Conservation (phyloP, 2,797 vertebrate species). For the Rhabdomys pumilio region DNA sequence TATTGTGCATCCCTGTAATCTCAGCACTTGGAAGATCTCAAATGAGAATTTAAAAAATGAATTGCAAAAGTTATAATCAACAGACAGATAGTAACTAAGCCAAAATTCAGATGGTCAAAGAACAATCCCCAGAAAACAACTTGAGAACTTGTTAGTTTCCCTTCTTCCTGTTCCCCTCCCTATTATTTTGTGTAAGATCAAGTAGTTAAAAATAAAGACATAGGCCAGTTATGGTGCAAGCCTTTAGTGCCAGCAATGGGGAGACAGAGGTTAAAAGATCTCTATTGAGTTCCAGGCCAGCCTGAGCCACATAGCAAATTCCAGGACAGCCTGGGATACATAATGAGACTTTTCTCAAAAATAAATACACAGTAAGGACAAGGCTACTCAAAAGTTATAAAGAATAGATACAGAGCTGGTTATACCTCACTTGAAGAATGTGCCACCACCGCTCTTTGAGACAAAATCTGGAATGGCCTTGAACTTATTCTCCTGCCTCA, state of each 20-base stretch:
- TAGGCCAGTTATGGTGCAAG: background rate
- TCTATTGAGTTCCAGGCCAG: background rate
- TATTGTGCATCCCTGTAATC: background rate
- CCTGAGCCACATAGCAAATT: background rate
- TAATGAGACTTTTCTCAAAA: background rate
- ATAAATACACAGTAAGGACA: background rate
- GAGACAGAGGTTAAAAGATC: background rate
- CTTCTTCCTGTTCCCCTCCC: background rate
- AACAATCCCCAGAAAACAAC: conserved; percentile 1
- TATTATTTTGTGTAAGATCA: background rate
- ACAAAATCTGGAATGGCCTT: background rate
- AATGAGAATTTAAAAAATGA: background rate
- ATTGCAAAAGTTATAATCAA: background rate
- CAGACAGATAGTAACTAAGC: background rate
- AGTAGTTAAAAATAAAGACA: background rate
- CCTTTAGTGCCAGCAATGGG: background rate
- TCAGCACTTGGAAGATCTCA: background rate
- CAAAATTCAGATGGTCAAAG: background rate
- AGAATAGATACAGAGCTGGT: background rate
- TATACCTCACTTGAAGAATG: background rate
- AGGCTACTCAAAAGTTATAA: background rate
- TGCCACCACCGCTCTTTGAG: background rate
- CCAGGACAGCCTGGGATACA: background rate
- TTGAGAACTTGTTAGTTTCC: background rate
- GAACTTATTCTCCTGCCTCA: background rate